Percentiles rank a stretch among this genome's conserved stretches.
Conservation (phyloP, 2,888 invertebrate genomes). For the Margaritifera margaritifera region DNA sequence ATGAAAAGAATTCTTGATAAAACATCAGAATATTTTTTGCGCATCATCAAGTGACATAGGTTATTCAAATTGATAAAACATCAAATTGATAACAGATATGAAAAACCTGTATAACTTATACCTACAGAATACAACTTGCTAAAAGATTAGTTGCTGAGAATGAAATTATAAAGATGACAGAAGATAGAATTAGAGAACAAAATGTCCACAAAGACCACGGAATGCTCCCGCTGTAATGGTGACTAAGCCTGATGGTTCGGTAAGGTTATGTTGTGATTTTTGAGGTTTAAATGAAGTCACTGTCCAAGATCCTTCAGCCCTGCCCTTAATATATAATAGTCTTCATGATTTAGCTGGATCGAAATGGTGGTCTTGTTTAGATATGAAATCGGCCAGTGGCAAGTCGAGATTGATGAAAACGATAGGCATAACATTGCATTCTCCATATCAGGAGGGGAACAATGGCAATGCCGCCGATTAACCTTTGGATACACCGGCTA, state of each 20-base stretch:
- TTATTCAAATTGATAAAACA: conserved; percentile 18
- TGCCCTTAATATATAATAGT: conserved; percentile 29
- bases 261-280: conserved; percentile 25
- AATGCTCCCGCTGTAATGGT: conserved; percentile 25
- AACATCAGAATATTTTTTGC: conserved; percentile 13
- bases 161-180: conserved; percentile 28
- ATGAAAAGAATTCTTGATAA: conserved; percentile 16
- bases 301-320: conserved; percentile 19
- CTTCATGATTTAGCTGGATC: conserved; percentile 21
- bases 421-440: conserved; percentile 19
- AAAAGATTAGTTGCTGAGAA: conserved; percentile 22
- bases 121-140: conserved; percentile 23
- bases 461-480: conserved; percentile 19
- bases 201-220: conserved; percentile 19
- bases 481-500: conserved; percentile 29
- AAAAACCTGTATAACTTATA: conserved; percentile 22
- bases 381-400: conserved; percentile 30
- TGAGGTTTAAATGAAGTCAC: conserved; percentile 17
- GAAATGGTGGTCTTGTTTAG: too few species aligned
- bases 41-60: conserved; percentile 21
- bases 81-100: conserved; percentile 21
- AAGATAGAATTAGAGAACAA: conserved; percentile 16
- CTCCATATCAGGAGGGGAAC: conserved; percentile 10
- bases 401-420: conserved; percentile 13
- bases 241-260: conserved; percentile 14